Evolutionary conservation across 1,140 invertebrate genomes (phyloP), one percentile per base, ranked within the genome.

Genomic region (Apis cerana): DNA sequence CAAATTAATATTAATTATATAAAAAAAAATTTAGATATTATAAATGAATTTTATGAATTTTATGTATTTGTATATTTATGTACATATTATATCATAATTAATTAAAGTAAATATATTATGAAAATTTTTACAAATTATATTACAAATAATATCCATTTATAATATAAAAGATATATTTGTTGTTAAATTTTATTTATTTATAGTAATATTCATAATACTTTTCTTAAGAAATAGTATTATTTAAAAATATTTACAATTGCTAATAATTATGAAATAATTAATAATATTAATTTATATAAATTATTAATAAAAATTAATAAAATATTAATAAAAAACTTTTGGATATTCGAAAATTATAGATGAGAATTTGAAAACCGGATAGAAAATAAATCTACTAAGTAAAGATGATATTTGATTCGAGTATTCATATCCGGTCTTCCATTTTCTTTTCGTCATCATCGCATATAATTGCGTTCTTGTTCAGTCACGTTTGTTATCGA

Each of bases 381-480:
- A 5, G 27, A 15, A 48, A 72, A 65, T 17, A 74, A 48, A 50
- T 27, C 11, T 1, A 1, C 10, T 27, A 23, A 64, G 50, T 2
- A 11, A 75, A 0, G 62, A 43, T 67, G 62, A 72, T 72, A 72
- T 62, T 75, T 15, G 4, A 10, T 21, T 68, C 72, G 19, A 54
- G n/a, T 33, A 59, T 33, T 33, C 71, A 59, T 13, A 78, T 82
- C 80, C 80, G 80, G 64, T 70, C 33, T 23, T 82, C 83, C 83
- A 85, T 87, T 85, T 85, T 87, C 85, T 82, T 86, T 85, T 75
- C 64, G 79, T 70, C 74, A 72, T 85, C 69, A 58, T 72, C 43
- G 65, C 21, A 74, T 64, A 75, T 58, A 48, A 80, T 87, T 81
- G 67, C 58, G 83, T 67, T 81, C 78, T 83, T 54, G 52, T 68